These are phyloP conservation scores for Callipepla californica DNA, from an alignment of 2,113 vertebrate species.

Conservation along the genomic window DNA sequence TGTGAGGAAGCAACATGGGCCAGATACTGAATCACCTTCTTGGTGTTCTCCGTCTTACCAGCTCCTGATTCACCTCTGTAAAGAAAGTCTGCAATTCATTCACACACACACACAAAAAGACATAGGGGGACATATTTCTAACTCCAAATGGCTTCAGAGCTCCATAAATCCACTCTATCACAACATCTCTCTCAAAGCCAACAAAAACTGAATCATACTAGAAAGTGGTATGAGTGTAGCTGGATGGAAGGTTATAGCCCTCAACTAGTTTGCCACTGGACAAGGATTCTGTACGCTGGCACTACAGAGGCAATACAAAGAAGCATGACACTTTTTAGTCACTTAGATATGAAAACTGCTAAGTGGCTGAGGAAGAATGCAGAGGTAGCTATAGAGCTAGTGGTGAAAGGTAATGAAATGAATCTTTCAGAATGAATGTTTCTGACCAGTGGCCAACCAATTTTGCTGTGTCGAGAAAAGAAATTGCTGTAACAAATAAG, in stretches of 20 bases:
- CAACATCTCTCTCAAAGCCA: not conserved
- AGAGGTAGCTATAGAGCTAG: not conserved
- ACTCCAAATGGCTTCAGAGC: not conserved
- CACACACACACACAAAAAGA: not conserved
- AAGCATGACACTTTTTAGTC: not conserved
- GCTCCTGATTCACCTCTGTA: slow-evolving; percentile 96
- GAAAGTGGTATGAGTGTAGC: not conserved
- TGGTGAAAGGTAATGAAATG: slow-evolving; percentile 8
- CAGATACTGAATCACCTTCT: slow-evolving; percentile 99
- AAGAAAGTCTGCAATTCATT: slow-evolving; percentile 48
- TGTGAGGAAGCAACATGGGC: slow-evolving; percentile 97
- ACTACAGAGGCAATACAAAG: not conserved
- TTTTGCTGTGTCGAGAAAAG: not conserved
- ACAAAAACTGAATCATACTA: not conserved
- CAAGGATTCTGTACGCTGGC: rapidly evolving
- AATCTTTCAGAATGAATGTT: not conserved
- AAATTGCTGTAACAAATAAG: not conserved
- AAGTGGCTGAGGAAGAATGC: not conserved
- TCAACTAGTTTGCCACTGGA: not conserved
- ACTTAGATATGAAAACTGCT: not conserved
- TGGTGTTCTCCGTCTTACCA: slow-evolving; percentile 98
- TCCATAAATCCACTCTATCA: not conserved
- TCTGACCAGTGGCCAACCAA: not conserved
- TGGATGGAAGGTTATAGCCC: not conserved
- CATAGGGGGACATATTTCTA: not conserved